Conservation (phyloP, 2,888 invertebrate species). For the Hyalella azteca region DNA sequence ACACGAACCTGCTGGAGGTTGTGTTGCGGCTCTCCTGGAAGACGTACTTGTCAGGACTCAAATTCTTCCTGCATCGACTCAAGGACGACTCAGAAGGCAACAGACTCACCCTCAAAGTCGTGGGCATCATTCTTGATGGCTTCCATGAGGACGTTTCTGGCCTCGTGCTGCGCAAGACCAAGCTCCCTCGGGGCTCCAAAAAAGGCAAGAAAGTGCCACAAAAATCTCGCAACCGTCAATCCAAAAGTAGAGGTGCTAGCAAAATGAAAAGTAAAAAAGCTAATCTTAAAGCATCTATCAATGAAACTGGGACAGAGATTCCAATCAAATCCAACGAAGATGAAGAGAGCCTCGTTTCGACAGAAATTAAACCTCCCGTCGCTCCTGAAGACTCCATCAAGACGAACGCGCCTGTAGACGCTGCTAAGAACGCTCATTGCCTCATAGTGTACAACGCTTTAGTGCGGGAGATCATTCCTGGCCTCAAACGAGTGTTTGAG, state of each 20-base stretch:
- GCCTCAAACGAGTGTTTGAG: slow-evolving; percentile 76
- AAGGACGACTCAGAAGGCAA: slow-evolving; percentile 76
- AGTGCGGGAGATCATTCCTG: slow-evolving; percentile 76
- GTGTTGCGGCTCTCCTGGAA: slow-evolving; percentile 86
- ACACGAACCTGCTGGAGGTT: slow-evolving; percentile 76
- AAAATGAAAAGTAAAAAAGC: not conserved
- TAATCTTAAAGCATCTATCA: not conserved
- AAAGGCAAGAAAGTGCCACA: not conserved
- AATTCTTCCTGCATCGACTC: slow-evolving; percentile 79
- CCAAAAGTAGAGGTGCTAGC: not conserved
- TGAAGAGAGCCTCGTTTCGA: slow-evolving; percentile 28
- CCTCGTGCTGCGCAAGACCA: slow-evolving; percentile 32
- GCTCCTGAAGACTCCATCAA: not conserved
- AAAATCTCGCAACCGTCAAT: slow-evolving; percentile 14
- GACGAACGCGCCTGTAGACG: too few species aligned
- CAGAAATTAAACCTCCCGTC: not conserved
- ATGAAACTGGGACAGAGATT: not conserved
- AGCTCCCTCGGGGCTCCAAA: not conserved
- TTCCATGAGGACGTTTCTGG: slow-evolving; percentile 84
- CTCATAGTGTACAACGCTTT: slow-evolving; percentile 74
- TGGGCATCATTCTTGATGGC: slow-evolving; percentile 81
- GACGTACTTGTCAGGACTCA: slow-evolving; percentile 82
- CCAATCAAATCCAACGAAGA: not conserved
- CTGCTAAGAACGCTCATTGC: slow-evolving; percentile 62
- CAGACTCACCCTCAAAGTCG: slow-evolving; percentile 79